Percentiles rank a stretch among this genome's conserved stretches.
These are phyloP conservation scores for Chiroxiphia lanceolata DNA, from an alignment of 2,797 vertebrate species.

Conservation along the genomic window DNA sequence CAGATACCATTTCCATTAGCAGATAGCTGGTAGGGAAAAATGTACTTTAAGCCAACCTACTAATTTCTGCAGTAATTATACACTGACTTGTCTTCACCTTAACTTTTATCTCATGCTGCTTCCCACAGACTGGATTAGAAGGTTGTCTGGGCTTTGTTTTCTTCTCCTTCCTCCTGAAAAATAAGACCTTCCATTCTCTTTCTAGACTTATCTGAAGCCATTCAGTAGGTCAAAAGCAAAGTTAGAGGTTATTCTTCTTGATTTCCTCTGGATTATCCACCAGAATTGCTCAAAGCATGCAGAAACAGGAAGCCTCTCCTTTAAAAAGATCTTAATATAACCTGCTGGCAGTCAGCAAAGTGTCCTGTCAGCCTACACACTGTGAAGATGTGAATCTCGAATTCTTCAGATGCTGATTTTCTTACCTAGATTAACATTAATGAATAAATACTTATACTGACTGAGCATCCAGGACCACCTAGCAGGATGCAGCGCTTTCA, in stretches of 20 bases:
- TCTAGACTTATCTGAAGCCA: background rate
- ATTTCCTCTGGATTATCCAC: background rate
- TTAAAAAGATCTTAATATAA: background rate
- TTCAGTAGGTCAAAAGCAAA: background rate
- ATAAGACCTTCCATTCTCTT: background rate
- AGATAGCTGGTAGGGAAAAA: background rate
- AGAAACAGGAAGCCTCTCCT: background rate
- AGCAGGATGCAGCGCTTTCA: fast-evolving
- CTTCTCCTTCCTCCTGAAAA: background rate
- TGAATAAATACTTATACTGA: background rate
- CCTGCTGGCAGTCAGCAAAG: background rate
- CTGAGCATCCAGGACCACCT: background rate
- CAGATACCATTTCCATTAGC: background rate
- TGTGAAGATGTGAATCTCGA: background rate
- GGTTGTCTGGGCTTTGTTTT: background rate
- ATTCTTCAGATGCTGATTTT: background rate
- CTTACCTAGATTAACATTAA: background rate
- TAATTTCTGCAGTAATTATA: background rate
- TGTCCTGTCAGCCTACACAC: background rate
- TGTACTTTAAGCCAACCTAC: background rate
- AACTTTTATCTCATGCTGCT: background rate
- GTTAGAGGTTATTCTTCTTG: background rate
- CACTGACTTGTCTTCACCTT: background rate
- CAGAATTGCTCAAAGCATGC: background rate
- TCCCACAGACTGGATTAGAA: background rate